Percentiles rank a stretch among this genome's conserved stretches.
These are phyloP conservation scores for Caradrina kadenii DNA, from an alignment of 2,888 invertebrate species.

Conservation along the genomic window DNA sequence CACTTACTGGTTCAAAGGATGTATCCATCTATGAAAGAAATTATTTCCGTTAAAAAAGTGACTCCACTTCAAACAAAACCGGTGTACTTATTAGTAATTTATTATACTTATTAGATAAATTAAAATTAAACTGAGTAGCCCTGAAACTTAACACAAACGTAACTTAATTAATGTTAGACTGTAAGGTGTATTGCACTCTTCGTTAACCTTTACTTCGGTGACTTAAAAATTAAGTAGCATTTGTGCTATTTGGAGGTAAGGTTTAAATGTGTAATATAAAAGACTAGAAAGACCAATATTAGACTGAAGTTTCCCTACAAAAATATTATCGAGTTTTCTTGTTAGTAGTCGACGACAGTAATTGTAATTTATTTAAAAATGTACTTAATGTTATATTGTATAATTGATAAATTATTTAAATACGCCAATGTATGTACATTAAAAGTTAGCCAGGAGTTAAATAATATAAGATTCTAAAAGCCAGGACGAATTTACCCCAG, in stretches of 20 bases:
- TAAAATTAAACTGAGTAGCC: neutral
- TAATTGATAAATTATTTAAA: neutral
- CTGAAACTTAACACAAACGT: neutral
- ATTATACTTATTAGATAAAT: neutral
- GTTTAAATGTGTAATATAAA: neutral
- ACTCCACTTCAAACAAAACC: conserved; percentile 22
- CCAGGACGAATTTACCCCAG: conserved; percentile 40
- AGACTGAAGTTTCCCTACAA: neutral
- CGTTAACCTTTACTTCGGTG: no score
- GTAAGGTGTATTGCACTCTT: no score
- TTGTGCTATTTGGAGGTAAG: neutral
- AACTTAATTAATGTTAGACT: neutral
- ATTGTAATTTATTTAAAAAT: neutral
- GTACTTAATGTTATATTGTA: neutral
- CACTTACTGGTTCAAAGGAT: conserved; percentile 68
- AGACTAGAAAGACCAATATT: neutral
- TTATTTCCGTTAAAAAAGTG: conserved; percentile 40
- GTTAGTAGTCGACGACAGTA: conserved; percentile 7
- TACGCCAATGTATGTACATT: conserved; percentile 28
- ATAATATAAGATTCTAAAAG: conserved; percentile 19
- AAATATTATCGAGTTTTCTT: neutral
- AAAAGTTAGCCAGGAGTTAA: conserved; percentile 11
- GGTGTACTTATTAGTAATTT: conserved; percentile 16
- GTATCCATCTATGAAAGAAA: conserved; percentile 70
- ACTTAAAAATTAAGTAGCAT: neutral